These are phyloP conservation scores for Abscondita cerata DNA, from an alignment of 2,888 invertebrate genomes.

Conservation along the genomic window DNA sequence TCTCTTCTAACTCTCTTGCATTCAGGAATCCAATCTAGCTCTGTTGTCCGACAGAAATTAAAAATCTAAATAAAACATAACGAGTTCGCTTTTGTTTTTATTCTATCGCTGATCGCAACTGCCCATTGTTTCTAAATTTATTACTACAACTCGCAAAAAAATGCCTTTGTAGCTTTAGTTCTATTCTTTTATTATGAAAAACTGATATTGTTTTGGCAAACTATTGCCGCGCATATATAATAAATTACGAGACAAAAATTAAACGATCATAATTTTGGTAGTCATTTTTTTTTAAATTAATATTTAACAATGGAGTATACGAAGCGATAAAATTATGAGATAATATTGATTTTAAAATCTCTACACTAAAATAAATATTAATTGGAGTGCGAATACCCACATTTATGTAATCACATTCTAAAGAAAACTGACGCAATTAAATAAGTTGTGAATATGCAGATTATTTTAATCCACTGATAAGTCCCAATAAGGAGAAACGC, in stretches of 20 bases:
- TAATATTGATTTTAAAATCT: too few species aligned
- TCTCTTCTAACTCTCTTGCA: conserved; percentile 43
- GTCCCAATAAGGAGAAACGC: too few species aligned
- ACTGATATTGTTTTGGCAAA: conserved; percentile 37
- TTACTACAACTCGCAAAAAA: conserved; percentile 44
- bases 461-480: too few species aligned
- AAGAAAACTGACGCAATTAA: too few species aligned
- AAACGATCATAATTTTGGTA: too few species aligned
- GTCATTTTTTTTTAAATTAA: conserved; percentile 6
- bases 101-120: conserved; percentile 53
- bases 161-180: conserved; percentile 30
- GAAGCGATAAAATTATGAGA: too few species aligned
- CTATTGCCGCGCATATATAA: conserved; percentile 34
- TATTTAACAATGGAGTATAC: too few species aligned
- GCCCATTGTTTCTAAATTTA: conserved; percentile 56
- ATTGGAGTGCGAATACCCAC: too few species aligned
- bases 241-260: conserved; percentile 22
- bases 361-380: too few species aligned
- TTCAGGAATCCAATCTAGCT: conserved; percentile 46
- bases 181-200: conserved; percentile 37
- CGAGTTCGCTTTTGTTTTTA: conserved; percentile 53
- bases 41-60: conserved; percentile 46
- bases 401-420: too few species aligned
- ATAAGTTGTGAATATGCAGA: too few species aligned
- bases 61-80: conserved; percentile 57